A percentile compares a stretch with the other conserved stretches of the same genome.
phyloP scores from a whole-genome alignment of 2,113 vertebrate genomes.

The Cynocephalus volans region DNA sequence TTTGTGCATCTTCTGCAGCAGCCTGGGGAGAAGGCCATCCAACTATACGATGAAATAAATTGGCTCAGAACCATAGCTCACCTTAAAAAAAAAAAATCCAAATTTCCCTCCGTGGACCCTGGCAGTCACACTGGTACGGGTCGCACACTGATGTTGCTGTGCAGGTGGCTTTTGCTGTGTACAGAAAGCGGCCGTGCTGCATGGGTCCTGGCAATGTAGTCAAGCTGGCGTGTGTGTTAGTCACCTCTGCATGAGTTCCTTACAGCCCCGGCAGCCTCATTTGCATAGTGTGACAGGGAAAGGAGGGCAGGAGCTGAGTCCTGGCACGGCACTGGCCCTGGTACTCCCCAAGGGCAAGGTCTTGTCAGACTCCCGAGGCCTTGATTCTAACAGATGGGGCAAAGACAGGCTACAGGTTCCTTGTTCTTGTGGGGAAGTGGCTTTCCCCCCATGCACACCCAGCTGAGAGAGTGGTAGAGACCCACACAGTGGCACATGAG shows the following conservation, averaged over 20 bases:
- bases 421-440: background rate
- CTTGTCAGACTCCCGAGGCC: background rate
- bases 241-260: constrained; percentile 76
- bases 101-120: constrained; percentile 73
- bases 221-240: constrained; percentile 58
- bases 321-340: fast-evolving
- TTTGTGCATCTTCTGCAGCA: constrained; percentile 66
- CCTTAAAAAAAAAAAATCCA: constrained; percentile 42
- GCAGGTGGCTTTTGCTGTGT: constrained; percentile 65
- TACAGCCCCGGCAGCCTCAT: constrained; percentile 1
- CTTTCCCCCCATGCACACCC: background rate
- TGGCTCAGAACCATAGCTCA: constrained; percentile 72
- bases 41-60: constrained; percentile 63
- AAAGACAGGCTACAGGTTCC: background rate
- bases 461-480: background rate
- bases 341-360: background rate
- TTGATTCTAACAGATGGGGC: background rate
- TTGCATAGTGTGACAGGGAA: background rate
- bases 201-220: constrained; percentile 56
- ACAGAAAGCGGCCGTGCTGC: constrained; percentile 56
- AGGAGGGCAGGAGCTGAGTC: background rate
- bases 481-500: background rate
- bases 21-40: constrained; percentile 65
- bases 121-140: background rate
- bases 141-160: background rate